phyloP scores from a whole-genome alignment of 2,888 invertebrate genomes.

The Cremastinae sp. region DNA sequence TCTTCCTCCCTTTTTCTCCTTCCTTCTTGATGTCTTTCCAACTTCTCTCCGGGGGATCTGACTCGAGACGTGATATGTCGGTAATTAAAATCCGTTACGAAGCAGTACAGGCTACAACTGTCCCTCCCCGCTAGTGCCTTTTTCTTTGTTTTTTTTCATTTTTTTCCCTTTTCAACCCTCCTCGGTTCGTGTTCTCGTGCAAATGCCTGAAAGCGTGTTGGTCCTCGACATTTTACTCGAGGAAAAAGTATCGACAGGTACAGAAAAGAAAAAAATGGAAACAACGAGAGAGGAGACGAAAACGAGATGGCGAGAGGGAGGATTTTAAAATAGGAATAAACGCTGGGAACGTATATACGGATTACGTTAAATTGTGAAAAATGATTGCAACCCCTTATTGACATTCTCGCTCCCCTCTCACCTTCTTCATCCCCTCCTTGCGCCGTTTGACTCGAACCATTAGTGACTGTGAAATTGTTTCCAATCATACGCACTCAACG shows the following conservation, averaged over 20 bases:
- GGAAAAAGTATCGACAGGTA: conserved; percentile 53
- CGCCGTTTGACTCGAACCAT: conserved; percentile 65
- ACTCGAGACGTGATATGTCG: conserved; percentile 68
- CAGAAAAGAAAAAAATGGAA: conserved; percentile 12
- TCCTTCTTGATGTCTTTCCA: conserved; percentile 40
- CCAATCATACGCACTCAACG: conserved; percentile 72
- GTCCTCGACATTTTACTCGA: conserved; percentile 44
- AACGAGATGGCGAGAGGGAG: conserved; percentile 12
- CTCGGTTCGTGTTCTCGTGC: conserved; percentile 16
- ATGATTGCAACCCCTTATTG: conserved; percentile 72
- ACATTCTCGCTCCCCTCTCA: conserved; percentile 37
- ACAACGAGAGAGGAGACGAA: not conserved
- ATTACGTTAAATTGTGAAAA: conserved; percentile 74
- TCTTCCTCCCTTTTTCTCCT: conserved; percentile 27
- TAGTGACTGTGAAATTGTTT: conserved; percentile 71
- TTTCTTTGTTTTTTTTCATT: not conserved
- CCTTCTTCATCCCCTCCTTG: not conserved
- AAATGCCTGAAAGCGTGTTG: conserved; percentile 30
- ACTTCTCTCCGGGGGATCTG: conserved; percentile 57
- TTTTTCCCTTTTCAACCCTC: conserved; percentile 8
- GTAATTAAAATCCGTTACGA: conserved; percentile 69
- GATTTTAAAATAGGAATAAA: conserved; percentile 19
- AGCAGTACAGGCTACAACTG: conserved; percentile 49
- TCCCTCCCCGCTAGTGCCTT: conserved; percentile 1
- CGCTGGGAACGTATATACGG: conserved; percentile 50